Evolutionary conservation across 2,113 vertebrate species (phyloP), one percentile per base, ranked within the genome.

Genomic region (Brevimyrus niger): DNA sequence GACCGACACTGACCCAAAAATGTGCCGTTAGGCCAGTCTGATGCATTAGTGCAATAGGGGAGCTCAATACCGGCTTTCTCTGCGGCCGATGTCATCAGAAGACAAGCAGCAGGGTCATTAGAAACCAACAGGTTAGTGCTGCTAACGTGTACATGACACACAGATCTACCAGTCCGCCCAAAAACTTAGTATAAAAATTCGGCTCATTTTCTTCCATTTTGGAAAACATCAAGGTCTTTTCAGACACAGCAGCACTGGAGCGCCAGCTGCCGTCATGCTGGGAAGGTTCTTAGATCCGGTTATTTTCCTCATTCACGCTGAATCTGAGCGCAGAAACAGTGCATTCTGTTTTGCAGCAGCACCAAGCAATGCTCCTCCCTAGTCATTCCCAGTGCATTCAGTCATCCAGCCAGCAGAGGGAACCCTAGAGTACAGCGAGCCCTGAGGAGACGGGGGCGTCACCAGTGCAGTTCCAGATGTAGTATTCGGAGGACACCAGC

Each of bases 401-500:
- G 48, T 82, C 73, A 31, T 51, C 42, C 82, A 23, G n/a, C 31
- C 53, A 93, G 90, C 91, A 13, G 92, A 89, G 91, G 92, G 93
- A 90, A 92, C 92, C 23, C 89, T 94, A 96, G 85, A 95, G 90
- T 88, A 93, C 94, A 91, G 94, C 91, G 87, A 93, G 93, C 9
- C 94, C 95, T 89, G 94, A 94, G 19, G 94, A 95, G n/a, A 96
- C 91, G 2, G 98, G 98, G 88, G 97, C 97, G 42, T 95, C 91
- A 4, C 97, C 97, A 92, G 97, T 97, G 90, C 97, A 98, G 94
- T 99, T 99, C 98, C 98, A 99, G 92, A 99, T 97, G 94, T 95
- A 98, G 92, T 98, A 99, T 90, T 97, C 95, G 3, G 97, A 97
- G 91, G 98, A 97, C 89, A 97, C 94, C 90, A 98, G 94, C 91